Conservation (phyloP, 2,797 vertebrate species). For the Tinamus major region DNA sequence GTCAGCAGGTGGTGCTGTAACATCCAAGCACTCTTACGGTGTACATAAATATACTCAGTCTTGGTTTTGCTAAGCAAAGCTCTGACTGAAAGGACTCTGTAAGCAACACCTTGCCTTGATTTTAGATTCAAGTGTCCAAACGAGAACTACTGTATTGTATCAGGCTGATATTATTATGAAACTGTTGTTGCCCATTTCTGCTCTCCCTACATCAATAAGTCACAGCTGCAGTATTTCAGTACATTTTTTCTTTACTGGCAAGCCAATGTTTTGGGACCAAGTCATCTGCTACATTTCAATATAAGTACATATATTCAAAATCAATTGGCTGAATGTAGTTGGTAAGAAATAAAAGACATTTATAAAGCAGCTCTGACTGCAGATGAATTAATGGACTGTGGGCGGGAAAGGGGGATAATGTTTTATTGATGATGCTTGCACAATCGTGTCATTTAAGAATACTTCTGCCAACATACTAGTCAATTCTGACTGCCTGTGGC, state of each 20-base stretch:
- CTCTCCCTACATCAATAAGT: neutral
- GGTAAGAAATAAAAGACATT: neutral
- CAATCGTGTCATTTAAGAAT: neutral
- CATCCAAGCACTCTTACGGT: neutral
- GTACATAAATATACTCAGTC: rapidly evolving
- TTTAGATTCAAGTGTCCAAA: neutral
- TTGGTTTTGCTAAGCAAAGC: neutral
- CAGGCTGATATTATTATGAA: neutral
- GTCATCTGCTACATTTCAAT: neutral
- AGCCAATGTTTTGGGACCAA: neutral
- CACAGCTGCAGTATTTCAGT: neutral
- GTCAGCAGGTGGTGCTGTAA: slow-evolving; percentile 23
- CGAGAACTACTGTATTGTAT: neutral
- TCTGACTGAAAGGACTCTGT: neutral
- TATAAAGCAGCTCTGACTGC: neutral
- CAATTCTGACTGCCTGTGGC: neutral
- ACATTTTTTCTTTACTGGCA: neutral
- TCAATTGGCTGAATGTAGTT: neutral
- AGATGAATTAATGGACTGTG: neutral
- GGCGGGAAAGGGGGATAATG: neutral
- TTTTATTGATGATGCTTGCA: neutral
- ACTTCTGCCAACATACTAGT: neutral
- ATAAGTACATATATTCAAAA: neutral
- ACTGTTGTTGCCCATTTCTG: neutral
- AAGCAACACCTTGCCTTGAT: neutral